These are phyloP conservation scores for Bufo gargarizans DNA, from an alignment of 2,113 vertebrate species.

Conservation along the genomic window DNA sequence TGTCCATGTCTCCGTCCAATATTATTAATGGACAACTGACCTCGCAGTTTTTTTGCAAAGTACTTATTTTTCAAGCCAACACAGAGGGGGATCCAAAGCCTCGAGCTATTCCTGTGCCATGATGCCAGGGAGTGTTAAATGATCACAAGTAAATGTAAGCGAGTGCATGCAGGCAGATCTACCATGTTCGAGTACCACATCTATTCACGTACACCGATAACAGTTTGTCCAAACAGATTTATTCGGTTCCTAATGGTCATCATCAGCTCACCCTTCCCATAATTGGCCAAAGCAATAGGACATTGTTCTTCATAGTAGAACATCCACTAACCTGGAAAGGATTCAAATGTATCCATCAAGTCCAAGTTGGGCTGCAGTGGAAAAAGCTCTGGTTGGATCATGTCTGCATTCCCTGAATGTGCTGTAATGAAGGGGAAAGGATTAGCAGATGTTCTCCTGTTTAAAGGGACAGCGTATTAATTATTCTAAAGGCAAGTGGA, in stretches of 20 bases:
- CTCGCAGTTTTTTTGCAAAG: no score
- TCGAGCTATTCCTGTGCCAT: no score
- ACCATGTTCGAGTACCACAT: no score
- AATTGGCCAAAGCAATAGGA: not conserved
- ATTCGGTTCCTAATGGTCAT: not conserved
- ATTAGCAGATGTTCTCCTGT: not conserved
- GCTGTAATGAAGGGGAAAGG: conserved; percentile 69
- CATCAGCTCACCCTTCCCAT: not conserved
- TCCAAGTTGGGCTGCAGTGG: conserved; percentile 96
- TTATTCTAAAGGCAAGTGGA: not conserved
- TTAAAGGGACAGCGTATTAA: not conserved
- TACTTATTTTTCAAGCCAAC: no score
- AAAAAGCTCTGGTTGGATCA: conserved; percentile 97
- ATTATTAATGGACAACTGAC: no score
- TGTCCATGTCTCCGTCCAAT: no score
- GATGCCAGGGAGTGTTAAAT: no score
- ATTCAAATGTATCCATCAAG: conserved; percentile 97
- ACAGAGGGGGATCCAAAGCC: no score
- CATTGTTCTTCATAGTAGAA: not conserved
- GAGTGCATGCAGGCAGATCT: no score
- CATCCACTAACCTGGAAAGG: conserved; percentile 84
- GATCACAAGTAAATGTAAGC: no score
- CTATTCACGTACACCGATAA: no score
- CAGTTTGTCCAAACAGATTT: no score
- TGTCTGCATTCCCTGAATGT: conserved; percentile 94